These are phyloP conservation scores for Papilio xuthus DNA, from an alignment of 1,140 invertebrate species.

Conservation along the genomic window DNA sequence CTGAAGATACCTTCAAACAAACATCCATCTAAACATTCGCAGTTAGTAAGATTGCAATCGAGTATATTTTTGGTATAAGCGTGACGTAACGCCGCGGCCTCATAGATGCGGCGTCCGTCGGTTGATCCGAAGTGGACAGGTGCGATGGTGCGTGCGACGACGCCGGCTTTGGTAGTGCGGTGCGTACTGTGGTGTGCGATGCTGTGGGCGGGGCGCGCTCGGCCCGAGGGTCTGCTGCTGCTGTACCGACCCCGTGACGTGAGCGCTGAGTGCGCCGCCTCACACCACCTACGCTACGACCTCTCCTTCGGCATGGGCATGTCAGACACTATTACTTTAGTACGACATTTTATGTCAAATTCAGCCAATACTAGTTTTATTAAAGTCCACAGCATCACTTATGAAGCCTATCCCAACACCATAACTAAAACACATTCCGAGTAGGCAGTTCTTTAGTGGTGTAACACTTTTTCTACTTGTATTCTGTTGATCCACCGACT, in stretches of 20 bases:
- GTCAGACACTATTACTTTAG: slow-evolving; percentile 73
- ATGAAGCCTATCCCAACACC: too few relatives aligned
- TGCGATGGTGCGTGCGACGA: not conserved
- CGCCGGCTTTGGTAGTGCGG: not conserved
- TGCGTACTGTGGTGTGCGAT: not conserved
- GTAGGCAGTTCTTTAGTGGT: too few relatives aligned
- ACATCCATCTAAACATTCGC: too few relatives aligned
- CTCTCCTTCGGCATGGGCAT: slow-evolving; percentile 73
- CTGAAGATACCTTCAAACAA: too few relatives aligned
- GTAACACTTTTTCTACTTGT: too few relatives aligned
- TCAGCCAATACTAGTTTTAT: too few relatives aligned
- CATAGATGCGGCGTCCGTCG: not conserved
- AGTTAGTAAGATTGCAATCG: too few relatives aligned
- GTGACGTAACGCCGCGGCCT: not conserved
- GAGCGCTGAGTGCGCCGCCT: slow-evolving; percentile 59
- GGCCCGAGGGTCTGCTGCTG: slow-evolving; percentile 52
- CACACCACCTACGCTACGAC: slow-evolving; percentile 61
- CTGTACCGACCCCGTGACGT: slow-evolving; percentile 66
- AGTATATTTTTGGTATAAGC: too few relatives aligned
- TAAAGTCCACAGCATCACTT: too few relatives aligned
- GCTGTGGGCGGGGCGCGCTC: not conserved
- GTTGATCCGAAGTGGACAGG: not conserved
- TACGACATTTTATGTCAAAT: slow-evolving; percentile 36
- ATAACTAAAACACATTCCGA: too few relatives aligned
- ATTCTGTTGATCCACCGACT: too few relatives aligned